Evolutionary conservation across 2,113 vertebrate species (phyloP).

Genomic region (Mormoops blainvillei): DNA sequence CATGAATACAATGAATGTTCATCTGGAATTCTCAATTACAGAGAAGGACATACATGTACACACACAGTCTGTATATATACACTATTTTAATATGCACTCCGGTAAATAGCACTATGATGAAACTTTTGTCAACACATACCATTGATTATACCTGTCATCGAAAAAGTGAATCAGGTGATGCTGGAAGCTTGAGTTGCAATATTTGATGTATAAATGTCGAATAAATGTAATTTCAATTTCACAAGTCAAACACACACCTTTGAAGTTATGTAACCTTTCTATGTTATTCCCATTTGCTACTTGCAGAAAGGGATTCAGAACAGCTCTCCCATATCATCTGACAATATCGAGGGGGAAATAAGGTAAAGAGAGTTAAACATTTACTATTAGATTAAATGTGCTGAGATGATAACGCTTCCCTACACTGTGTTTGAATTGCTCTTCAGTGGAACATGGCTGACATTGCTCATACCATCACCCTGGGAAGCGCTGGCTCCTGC

Average conservation of each 20-base stretch:
- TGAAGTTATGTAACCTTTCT: constrained; percentile 43
- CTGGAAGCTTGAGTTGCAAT: neutral
- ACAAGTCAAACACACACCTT: constrained; percentile 44
- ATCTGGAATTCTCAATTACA: neutral
- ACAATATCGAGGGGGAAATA: constrained; percentile 15
- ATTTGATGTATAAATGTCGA: constrained; percentile 56
- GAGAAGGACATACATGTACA: neutral
- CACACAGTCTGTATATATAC: neutral
- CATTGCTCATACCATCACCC: neutral
- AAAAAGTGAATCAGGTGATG: constrained; percentile 22
- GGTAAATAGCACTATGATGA: neutral
- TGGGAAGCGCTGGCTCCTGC: neutral
- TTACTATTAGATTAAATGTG: constrained; percentile 3
- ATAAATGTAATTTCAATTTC: constrained; percentile 59
- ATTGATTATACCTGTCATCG: neutral
- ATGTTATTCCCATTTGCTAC: constrained; percentile 33
- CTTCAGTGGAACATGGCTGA: neutral
- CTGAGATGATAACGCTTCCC: neutral
- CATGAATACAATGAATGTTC: too few relatives aligned
- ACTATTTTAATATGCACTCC: neutral
- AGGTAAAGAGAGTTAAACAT: constrained; percentile 34
- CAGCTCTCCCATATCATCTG: neutral
- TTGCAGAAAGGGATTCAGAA: constrained; percentile 45
- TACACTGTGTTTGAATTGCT: neutral
- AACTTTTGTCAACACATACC: neutral